These are phyloP conservation scores for Laupala kohalensis DNA, from an alignment of 1,140 invertebrate species.

Conservation along the genomic window DNA sequence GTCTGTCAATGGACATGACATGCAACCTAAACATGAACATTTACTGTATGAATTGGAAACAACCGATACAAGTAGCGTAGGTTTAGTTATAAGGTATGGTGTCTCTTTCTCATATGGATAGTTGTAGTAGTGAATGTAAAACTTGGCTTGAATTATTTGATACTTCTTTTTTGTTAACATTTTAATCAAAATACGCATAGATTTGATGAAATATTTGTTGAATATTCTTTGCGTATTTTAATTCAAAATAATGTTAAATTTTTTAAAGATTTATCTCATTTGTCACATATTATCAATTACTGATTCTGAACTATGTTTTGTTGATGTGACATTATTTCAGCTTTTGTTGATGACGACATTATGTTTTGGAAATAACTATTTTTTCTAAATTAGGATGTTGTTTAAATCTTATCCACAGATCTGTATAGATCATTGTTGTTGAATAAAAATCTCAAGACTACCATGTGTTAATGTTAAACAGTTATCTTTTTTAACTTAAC, in stretches of 20 bases:
- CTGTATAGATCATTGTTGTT: too few species aligned
- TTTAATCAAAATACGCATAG: background rate
- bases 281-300: too few species aligned
- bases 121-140: background rate
- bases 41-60: slow-evolving; percentile 49
- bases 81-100: slow-evolving; percentile 45
- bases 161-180: background rate
- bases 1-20: slow-evolving; percentile 6
- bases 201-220: background rate
- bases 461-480: too few species aligned
- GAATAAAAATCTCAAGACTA: too few species aligned
- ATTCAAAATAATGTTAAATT: background rate
- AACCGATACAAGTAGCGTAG: slow-evolving; percentile 44
- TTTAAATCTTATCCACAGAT: too few species aligned
- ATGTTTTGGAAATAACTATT: too few species aligned
- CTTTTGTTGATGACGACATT: too few species aligned
- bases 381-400: too few species aligned
- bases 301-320: too few species aligned
- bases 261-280: background rate
- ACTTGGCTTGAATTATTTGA: background rate
- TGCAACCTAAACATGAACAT: slow-evolving; percentile 35
- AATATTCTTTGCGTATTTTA: background rate
- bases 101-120: background rate
- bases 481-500: too few species aligned
- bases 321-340: too few species aligned